Evolutionary conservation across 2,888 invertebrate genomes (phyloP).

Genomic region (Oscheius sp.): DNA sequence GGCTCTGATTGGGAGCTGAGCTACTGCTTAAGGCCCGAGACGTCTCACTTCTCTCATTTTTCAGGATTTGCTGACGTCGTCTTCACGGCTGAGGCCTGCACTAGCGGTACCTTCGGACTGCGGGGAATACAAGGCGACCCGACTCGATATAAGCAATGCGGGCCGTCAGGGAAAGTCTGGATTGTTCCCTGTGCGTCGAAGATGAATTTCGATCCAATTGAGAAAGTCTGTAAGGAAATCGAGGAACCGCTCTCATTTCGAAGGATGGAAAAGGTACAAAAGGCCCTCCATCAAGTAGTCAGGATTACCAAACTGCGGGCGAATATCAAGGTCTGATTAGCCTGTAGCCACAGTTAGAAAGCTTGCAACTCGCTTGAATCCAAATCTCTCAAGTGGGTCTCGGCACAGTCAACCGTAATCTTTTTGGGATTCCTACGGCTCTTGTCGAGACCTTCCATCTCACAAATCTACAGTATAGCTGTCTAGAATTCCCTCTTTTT

Average conservation of each 20-base stretch:
- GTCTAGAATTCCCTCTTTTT: no score
- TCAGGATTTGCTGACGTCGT: conserved; percentile 44
- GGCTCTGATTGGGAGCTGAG: conserved; percentile 21
- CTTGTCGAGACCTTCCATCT: no score
- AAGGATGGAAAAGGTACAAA: conserved; percentile 11
- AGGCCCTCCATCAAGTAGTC: neutral
- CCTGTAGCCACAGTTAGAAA: no score
- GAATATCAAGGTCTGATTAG: no score
- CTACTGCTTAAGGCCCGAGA: conserved; percentile 29
- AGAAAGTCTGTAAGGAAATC: conserved; percentile 38
- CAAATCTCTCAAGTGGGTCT: no score
- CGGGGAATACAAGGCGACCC: conserved; percentile 46
- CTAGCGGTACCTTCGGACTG: conserved; percentile 41
- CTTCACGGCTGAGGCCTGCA: conserved; percentile 50
- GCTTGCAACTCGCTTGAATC: no score
- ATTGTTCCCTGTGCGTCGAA: conserved; percentile 53
- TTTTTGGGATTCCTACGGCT: no score
- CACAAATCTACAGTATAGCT: no score
- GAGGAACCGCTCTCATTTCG: neutral
- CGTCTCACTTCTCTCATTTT: conserved; percentile 28
- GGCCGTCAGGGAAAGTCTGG: conserved; percentile 51
- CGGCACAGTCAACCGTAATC: no score
- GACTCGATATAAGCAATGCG: conserved; percentile 49
- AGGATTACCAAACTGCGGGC: no score
- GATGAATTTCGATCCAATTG: conserved; percentile 50